Percentiles rank a stretch among this genome's conserved stretches.
Conservation (phyloP, 2,113 vertebrate species). For the Motacilla alba region DNA sequence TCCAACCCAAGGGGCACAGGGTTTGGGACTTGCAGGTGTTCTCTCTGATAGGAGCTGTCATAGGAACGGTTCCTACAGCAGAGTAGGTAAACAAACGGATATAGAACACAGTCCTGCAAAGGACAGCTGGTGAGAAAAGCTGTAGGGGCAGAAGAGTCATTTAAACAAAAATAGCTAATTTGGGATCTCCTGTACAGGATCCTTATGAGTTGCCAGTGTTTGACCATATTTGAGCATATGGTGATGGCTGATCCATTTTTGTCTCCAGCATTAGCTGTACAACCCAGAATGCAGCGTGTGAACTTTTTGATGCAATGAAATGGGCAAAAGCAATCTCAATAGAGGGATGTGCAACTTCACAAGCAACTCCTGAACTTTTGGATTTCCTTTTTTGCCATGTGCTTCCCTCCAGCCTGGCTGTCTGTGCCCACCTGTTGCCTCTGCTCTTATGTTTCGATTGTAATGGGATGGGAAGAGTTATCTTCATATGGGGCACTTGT, state of each 20-base stretch:
- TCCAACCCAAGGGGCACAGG: not conserved
- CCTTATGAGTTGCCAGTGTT: not conserved
- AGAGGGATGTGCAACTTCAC: not conserved
- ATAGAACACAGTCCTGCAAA: slow-evolving; percentile 60
- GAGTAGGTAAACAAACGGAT: slow-evolving; percentile 73
- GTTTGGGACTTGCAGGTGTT: slow-evolving; percentile 28
- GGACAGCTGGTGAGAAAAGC: slow-evolving; percentile 66
- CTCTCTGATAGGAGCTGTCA: slow-evolving; percentile 43
- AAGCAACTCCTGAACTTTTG: not conserved
- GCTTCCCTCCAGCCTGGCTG: not conserved
- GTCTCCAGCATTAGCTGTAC: not conserved
- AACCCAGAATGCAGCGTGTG: not conserved
- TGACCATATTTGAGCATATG: not conserved
- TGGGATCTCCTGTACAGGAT: slow-evolving; percentile 8
- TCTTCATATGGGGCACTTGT: not conserved
- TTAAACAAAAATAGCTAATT: slow-evolving; percentile 65
- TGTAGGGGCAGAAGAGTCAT: slow-evolving; percentile 54
- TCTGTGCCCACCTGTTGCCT: slow-evolving; percentile 27
- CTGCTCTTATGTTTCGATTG: not conserved
- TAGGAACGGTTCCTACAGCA: slow-evolving; percentile 76
- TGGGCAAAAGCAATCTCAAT: not conserved
- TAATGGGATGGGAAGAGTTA: not conserved
- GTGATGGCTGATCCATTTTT: not conserved
- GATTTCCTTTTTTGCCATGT: not conserved
- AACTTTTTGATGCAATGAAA: not conserved